Conservation (phyloP, 1,140 invertebrate genomes). For the Physella acuta region DNA sequence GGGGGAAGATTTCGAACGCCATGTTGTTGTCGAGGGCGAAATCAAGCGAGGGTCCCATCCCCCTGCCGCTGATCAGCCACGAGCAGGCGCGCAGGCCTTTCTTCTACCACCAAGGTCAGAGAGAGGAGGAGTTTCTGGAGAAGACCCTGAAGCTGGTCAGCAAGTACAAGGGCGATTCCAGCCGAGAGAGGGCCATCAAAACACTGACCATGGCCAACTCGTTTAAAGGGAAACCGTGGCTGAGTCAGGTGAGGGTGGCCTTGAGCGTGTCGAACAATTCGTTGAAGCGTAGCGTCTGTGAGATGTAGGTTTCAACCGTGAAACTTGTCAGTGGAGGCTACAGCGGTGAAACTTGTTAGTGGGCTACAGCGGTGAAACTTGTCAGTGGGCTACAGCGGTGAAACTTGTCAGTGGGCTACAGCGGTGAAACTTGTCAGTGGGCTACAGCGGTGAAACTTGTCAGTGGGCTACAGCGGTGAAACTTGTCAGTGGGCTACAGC, state of each 20-base stretch:
- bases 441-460: no score
- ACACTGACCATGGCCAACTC: conserved; percentile 49
- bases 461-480: no score
- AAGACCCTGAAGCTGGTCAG: conserved; percentile 42
- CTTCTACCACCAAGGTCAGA: conserved; percentile 43
- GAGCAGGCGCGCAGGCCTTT: conserved; percentile 44
- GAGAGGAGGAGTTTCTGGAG: conserved; percentile 39
- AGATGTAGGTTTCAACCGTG: not conserved
- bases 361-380: no score
- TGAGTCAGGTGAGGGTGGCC: conserved; percentile 49
- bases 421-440: no score
- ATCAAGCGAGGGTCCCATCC: conserved; percentile 38
- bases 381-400: no score
- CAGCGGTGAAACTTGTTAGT: no score
- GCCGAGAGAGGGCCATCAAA: conserved; percentile 49
- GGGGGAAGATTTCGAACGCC: conserved; percentile 30
- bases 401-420: no score
- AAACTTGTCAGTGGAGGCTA: no score
- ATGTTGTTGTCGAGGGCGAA: conserved; percentile 38
- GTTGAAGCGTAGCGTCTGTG: conserved; percentile 29
- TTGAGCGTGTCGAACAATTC: conserved; percentile 39
- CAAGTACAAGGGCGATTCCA: conserved; percentile 40
- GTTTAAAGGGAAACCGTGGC: conserved; percentile 55
- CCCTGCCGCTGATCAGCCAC: conserved; percentile 41
- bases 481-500: no score